These are phyloP conservation scores for Bucorvus abyssinicus DNA, from an alignment of 2,797 vertebrate species.

Conservation along the genomic window DNA sequence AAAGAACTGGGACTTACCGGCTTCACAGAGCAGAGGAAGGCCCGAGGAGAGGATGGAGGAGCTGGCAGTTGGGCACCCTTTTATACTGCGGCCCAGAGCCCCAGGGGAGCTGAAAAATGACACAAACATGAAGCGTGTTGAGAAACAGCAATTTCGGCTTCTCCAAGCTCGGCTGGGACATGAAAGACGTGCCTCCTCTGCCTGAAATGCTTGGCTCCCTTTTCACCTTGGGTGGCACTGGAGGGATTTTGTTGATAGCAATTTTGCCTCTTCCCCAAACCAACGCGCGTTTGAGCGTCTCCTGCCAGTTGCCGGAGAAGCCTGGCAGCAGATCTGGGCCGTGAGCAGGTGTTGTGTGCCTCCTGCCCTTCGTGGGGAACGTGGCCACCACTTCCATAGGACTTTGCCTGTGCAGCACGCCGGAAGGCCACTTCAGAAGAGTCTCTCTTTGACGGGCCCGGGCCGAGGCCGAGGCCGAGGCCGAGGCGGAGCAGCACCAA, in stretches of 20 bases:
- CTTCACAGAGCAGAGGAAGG: background rate
- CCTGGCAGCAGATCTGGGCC: background rate
- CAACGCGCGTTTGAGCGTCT: background rate
- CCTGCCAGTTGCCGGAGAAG: background rate
- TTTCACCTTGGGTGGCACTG: background rate
- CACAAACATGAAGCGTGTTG: background rate
- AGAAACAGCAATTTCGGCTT: background rate
- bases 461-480: too few species aligned
- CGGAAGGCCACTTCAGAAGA: background rate
- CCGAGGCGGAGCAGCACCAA: background rate
- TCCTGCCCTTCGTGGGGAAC: background rate
- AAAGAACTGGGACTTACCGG: background rate
- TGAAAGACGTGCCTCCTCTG: background rate
- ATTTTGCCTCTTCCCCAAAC: background rate
- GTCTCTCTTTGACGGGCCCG: background rate
- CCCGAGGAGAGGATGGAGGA: background rate
- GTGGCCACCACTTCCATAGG: background rate
- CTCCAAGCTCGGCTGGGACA: background rate
- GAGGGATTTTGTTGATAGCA: background rate
- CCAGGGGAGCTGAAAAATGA: background rate
- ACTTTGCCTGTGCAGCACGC: background rate
- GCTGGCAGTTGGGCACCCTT: background rate
- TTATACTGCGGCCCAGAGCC: background rate
- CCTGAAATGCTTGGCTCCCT: background rate
- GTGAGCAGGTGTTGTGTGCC: background rate